Conservation (phyloP, 1,140 invertebrate species). For the Copidosoma floridanum region DNA sequence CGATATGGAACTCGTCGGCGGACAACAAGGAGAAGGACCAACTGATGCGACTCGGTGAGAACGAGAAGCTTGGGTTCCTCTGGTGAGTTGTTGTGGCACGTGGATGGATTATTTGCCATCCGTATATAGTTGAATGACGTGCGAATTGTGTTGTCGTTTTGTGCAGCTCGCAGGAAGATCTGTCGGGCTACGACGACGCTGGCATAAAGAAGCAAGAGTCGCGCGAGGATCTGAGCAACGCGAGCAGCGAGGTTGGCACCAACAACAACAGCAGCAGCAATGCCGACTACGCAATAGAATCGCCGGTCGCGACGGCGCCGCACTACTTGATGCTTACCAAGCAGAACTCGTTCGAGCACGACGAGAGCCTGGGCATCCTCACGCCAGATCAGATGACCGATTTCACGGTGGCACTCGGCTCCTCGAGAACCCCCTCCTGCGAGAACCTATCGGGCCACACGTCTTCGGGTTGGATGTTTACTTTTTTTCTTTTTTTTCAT, state of each 20-base stretch:
- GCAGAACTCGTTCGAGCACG: constrained; percentile 72
- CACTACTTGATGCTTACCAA: constrained; percentile 61
- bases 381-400: constrained; percentile 85
- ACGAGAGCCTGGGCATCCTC: constrained; percentile 80
- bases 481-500: too few species aligned
- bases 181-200: neutral
- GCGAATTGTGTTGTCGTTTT: too few species aligned
- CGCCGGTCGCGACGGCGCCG: constrained; percentile 41
- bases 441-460: constrained; percentile 45
- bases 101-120: too few species aligned
- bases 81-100: constrained; percentile 40
- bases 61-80: constrained; percentile 42
- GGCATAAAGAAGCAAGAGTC: constrained; percentile 1
- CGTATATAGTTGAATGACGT: too few species aligned
- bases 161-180: constrained; percentile 17
- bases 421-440: constrained; percentile 61
- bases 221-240: constrained; percentile 40
- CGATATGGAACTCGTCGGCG: constrained; percentile 35
- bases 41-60: constrained; percentile 39
- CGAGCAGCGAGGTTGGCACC: neutral
- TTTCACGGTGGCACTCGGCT: constrained; percentile 60
- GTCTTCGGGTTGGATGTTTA: neutral
- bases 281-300: constrained; percentile 6
- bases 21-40: constrained; percentile 42
- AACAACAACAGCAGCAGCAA: too few species aligned